Percentiles rank a stretch among this genome's conserved stretches.
Evolutionary conservation across 2,797 vertebrate species (phyloP).

Genomic region (Pangasius djambal): DNA sequence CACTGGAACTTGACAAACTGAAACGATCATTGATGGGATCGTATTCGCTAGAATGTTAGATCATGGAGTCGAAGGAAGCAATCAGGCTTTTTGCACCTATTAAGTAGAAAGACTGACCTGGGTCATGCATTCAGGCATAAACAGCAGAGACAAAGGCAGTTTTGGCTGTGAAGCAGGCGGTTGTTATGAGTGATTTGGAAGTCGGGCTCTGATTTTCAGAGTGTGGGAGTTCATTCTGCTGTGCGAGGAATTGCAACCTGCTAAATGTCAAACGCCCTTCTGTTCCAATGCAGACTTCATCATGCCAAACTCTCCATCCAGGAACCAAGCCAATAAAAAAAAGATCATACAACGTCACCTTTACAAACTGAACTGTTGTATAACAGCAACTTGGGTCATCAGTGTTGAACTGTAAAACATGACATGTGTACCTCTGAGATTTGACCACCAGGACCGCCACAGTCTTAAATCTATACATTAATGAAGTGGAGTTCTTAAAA

Average conservation of each 20-base stretch:
- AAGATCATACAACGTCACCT: slow-evolving; percentile 24
- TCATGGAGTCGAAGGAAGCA: background rate
- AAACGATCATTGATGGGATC: background rate
- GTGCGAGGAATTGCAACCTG: slow-evolving; percentile 79
- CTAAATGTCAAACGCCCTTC: slow-evolving; percentile 80
- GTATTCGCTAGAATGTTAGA: background rate
- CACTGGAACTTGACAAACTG: slow-evolving; percentile 4
- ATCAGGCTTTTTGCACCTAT: background rate
- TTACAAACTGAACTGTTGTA: slow-evolving; percentile 25
- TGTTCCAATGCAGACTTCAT: slow-evolving; percentile 72
- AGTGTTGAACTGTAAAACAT: background rate
- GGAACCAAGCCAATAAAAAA: slow-evolving; percentile 20
- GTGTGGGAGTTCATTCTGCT: slow-evolving; percentile 78
- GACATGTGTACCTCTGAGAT: background rate
- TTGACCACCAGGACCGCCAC: background rate
- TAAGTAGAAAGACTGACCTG: background rate
- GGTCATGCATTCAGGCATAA: slow-evolving; percentile 30
- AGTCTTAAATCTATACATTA: background rate
- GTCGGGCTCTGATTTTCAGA: slow-evolving; percentile 59
- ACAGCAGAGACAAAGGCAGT: slow-evolving; percentile 39
- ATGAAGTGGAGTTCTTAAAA: background rate
- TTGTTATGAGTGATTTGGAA: slow-evolving; percentile 52
- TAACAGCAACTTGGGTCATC: background rate
- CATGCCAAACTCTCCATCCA: slow-evolving; percentile 33
- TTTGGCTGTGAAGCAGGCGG: slow-evolving; percentile 49